phyloP scores from a whole-genome alignment of 2,797 vertebrate genomes.

The Anomalospiza imberbis region DNA sequence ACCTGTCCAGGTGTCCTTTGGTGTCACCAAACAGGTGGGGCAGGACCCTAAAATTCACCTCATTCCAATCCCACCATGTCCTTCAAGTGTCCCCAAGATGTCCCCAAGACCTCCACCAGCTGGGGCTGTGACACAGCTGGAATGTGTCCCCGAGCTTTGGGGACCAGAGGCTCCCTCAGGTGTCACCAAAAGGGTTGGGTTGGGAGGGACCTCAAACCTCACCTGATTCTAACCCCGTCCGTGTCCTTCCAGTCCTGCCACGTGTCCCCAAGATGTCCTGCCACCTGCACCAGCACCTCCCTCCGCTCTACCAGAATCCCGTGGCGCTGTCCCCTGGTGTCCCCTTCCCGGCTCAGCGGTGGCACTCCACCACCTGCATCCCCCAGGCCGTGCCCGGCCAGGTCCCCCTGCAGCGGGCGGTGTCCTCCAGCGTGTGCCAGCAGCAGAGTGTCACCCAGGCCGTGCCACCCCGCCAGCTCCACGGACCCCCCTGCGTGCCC shows the following conservation, averaged over 20 bases:
- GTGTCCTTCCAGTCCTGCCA: not conserved
- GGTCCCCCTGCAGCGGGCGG: not conserved
- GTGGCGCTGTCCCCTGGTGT: not conserved
- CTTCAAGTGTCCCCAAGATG: not conserved
- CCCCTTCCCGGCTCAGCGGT: not conserved
- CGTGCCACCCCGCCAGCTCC: not conserved
- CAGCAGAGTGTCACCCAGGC: not conserved
- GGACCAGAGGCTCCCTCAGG: not conserved
- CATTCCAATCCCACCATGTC: not conserved
- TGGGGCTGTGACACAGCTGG: too few relatives aligned
- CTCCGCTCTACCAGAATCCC: not conserved
- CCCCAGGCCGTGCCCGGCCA: not conserved
- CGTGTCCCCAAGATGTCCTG: not conserved
- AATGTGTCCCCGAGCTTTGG: rapidly evolving
- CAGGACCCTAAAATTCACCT: not conserved
- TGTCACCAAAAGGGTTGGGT: too few relatives aligned
- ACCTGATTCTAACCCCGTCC: not conserved
- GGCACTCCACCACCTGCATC: not conserved
- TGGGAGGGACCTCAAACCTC: not conserved
- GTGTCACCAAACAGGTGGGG: too few relatives aligned
- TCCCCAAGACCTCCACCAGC: not conserved
- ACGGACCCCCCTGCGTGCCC: not conserved
- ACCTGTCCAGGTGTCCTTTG: not conserved
- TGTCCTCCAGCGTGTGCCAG: not conserved
- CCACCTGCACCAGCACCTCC: not conserved